Conservation (phyloP, 2,888 invertebrate species). For the Xylota sylvarum region DNA sequence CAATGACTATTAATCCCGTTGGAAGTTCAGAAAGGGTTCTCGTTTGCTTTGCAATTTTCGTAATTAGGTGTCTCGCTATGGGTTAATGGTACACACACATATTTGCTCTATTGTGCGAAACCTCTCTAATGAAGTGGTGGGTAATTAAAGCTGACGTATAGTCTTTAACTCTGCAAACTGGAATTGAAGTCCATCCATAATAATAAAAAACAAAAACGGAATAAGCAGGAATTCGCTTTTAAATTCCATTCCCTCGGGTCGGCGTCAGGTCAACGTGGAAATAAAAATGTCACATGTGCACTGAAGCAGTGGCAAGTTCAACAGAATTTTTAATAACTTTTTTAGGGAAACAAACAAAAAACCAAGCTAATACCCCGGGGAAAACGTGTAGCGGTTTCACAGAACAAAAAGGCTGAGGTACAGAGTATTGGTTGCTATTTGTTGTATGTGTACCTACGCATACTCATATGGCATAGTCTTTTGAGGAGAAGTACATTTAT, state of each 20-base stretch:
- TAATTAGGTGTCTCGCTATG: constrained; percentile 36
- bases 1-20: constrained; percentile 24
- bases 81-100: constrained; percentile 17
- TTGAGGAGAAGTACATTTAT: no score
- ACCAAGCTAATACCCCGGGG: constrained; percentile 11
- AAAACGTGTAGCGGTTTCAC: not conserved
- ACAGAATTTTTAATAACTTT: constrained; percentile 30
- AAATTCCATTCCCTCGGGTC: constrained; percentile 31
- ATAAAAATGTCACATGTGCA: constrained; percentile 22
- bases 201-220: not conserved
- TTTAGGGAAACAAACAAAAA: constrained; percentile 1
- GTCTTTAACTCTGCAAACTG: not conserved
- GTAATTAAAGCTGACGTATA: constrained; percentile 15
- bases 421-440: not conserved
- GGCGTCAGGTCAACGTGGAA: constrained; percentile 17
- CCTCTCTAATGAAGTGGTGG: constrained; percentile 23
- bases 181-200: not conserved
- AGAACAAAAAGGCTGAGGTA: not conserved
- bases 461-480: no score
- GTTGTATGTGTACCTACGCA: no score
- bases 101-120: not conserved
- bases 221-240: not conserved
- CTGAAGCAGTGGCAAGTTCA: constrained; percentile 7
- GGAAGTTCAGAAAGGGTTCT: constrained; percentile 20
- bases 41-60: constrained; percentile 43